Conservation (phyloP, 2,888 invertebrate species). For the Trichogramma dendrolimi region DNA sequence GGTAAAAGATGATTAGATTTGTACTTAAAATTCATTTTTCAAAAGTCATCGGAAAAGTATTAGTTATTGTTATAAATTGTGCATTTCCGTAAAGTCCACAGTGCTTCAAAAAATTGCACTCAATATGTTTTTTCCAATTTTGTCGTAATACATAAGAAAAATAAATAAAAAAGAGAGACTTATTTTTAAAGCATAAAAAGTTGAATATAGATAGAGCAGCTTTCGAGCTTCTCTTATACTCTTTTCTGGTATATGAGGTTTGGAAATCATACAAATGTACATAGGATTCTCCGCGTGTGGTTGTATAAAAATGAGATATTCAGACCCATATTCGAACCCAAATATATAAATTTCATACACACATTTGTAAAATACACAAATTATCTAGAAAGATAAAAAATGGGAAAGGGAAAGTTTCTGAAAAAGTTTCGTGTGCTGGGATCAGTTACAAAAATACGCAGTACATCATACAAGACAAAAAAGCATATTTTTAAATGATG, state of each 20-base stretch:
- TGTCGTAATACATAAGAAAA: too few species aligned
- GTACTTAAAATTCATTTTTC: too few species aligned
- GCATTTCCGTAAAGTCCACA: too few species aligned
- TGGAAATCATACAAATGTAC: slow-evolving; percentile 25
- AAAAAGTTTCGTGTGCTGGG: not conserved
- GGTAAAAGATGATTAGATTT: too few species aligned
- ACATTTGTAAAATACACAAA: slow-evolving; percentile 1
- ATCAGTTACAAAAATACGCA: slow-evolving; percentile 3
- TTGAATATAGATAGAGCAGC: not conserved
- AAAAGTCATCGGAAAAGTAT: too few species aligned
- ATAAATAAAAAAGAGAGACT: slow-evolving; percentile 10
- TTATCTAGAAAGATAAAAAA: not conserved
- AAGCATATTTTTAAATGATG: slow-evolving; percentile 20
- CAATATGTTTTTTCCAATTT: too few species aligned
- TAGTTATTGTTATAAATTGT: too few species aligned
- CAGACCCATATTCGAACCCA: slow-evolving; percentile 6
- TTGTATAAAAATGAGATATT: slow-evolving; percentile 18
- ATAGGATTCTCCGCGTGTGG: slow-evolving; percentile 10
- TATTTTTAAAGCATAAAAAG: slow-evolving; percentile 18
- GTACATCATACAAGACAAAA: not conserved
- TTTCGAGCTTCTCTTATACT: slow-evolving; percentile 4
- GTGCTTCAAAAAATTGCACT: too few species aligned
- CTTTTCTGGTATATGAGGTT: not conserved
- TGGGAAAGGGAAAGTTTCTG: not conserved
- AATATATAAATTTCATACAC: slow-evolving; percentile 1